Evolutionary conservation across 1,140 invertebrate genomes (phyloP).

Genomic region (Gonioctena quinquepunctata): DNA sequence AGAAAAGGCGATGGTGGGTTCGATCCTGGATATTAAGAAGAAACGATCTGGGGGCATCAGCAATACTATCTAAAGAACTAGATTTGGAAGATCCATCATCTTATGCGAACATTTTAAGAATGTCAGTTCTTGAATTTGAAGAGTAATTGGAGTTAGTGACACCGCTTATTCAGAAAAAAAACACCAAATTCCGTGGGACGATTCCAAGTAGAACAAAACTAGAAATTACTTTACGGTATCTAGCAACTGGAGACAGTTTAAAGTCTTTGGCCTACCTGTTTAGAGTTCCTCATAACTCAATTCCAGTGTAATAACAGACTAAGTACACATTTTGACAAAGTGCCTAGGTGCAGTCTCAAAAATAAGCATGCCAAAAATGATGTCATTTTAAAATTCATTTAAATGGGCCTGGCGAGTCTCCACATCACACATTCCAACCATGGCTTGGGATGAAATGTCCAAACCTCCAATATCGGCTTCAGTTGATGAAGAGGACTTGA

Average conservation of each 20-base stretch:
- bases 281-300: constrained; percentile 12
- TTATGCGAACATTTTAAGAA: constrained; percentile 7
- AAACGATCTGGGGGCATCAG: not conserved
- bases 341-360: too few relatives aligned
- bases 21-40: constrained; percentile 2
- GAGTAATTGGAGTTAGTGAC: not conserved
- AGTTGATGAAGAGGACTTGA: not conserved
- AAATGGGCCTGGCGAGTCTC: not conserved
- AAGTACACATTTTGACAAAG: too few relatives aligned
- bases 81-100: constrained; percentile 12
- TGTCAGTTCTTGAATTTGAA: constrained; percentile 14
- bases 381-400: too few relatives aligned
- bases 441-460: not conserved
- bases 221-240: constrained; percentile 23
- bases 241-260: constrained; percentile 24
- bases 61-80: not conserved
- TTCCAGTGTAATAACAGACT: too few relatives aligned
- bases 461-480: not conserved
- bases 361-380: too few relatives aligned
- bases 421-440: not conserved
- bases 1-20: constrained; percentile 1
- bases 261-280: constrained; percentile 29
- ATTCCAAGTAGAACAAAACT: constrained; percentile 15
- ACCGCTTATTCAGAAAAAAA: constrained; percentile 8
- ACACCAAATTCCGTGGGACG: constrained; percentile 3